A percentile compares a stretch with the other conserved stretches of the same genome.
Evolutionary conservation across 1,140 invertebrate genomes (phyloP).

Genomic region (Ips typographus): DNA sequence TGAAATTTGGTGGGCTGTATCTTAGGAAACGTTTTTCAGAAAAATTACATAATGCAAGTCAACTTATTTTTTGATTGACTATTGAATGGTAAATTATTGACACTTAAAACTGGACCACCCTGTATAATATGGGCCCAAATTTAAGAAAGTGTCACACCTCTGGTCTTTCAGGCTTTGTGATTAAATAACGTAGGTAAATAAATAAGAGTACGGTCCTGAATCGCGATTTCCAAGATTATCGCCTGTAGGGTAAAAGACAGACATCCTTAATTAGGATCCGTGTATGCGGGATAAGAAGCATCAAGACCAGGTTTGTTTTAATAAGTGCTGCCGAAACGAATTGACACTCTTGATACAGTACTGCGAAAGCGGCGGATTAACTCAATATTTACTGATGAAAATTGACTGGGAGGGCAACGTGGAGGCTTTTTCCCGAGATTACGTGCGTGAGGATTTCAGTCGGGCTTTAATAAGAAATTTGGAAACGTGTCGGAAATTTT

Average conservation of each 20-base stretch:
- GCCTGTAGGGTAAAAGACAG: conserved; percentile 32
- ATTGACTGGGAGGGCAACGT: conserved; percentile 40
- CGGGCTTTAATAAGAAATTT: conserved; percentile 17
- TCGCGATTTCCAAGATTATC: conserved; percentile 25
- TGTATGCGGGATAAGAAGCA: conserved; percentile 46
- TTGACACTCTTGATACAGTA: conserved; percentile 42
- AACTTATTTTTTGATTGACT: no score
- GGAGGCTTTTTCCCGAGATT: conserved; percentile 40
- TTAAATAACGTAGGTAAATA: no score
- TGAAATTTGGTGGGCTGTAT: no score
- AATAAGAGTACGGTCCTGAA: conserved; percentile 5
- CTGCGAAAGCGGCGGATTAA: conserved; percentile 41
- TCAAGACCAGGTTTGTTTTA: conserved; percentile 46
- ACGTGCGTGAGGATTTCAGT: conserved; percentile 19
- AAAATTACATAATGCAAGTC: no score
- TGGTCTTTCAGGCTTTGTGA: no score
- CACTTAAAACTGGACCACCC: no score
- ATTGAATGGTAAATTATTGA: no score
- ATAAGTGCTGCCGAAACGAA: conserved; percentile 44
- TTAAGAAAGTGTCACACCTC: no score
- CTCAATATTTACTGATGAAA: conserved; percentile 48
- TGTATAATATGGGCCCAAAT: no score
- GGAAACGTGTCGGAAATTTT: conserved; percentile 13
- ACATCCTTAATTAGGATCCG: conserved; percentile 42
- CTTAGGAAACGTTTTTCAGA: no score